These are phyloP conservation scores for Corapipo altera DNA, from an alignment of 2,113 vertebrate genomes.

Conservation along the genomic window DNA sequence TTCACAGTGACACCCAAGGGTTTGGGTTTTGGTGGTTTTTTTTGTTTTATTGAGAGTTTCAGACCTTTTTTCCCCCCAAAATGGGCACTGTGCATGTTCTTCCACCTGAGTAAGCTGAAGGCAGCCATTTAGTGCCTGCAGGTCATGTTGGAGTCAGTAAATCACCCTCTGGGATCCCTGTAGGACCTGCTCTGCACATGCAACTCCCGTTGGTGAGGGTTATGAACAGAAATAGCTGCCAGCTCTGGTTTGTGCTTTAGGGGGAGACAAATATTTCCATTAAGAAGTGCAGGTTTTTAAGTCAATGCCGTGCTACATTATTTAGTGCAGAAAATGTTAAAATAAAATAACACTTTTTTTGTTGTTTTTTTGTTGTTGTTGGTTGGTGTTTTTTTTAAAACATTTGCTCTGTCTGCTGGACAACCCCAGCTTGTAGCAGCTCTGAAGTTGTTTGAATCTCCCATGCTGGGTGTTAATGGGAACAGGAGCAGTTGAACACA, in stretches of 20 bases:
- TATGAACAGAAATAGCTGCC: neutral
- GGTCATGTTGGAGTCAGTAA: neutral
- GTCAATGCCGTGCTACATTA: neutral
- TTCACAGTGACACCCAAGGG: neutral
- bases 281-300: neutral
- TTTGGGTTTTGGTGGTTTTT: neutral
- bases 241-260: neutral
- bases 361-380: neutral
- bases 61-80: neutral
- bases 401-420: neutral
- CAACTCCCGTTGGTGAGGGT: neutral
- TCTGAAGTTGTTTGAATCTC: neutral
- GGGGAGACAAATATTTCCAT: neutral
- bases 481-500: neutral
- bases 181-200: neutral
- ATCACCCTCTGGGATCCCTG: neutral
- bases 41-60: neutral
- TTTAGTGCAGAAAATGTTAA: neutral
- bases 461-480: slow-evolving; percentile 13
- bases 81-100: neutral
- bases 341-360: neutral
- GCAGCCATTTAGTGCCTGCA: neutral
- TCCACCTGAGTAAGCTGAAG: slow-evolving; percentile 4
- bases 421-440: neutral
- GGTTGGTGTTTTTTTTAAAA: neutral